phyloP scores from a whole-genome alignment of 2,888 invertebrate species.

The Pasiphila rectangulata region DNA sequence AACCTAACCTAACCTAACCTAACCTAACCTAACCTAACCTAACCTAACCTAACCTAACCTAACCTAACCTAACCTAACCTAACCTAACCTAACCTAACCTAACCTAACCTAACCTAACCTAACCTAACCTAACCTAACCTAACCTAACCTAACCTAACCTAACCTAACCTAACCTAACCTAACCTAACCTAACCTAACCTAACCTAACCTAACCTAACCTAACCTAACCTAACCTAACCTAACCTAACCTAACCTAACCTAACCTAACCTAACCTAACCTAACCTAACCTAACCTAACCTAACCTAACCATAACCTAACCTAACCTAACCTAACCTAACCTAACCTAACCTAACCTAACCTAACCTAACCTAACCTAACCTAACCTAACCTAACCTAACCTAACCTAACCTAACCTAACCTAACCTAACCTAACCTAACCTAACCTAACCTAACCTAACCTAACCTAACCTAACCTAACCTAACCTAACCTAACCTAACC shows the following conservation, averaged over 20 bases:
- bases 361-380: conserved; percentile 9
- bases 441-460: conserved; percentile 16
- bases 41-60: conserved; percentile 27
- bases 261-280: conserved; percentile 22
- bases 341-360: conserved; percentile 12
- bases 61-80: conserved; percentile 30
- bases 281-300: conserved; percentile 11
- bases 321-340: conserved; percentile 14
- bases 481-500: conserved; percentile 8
- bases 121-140: conserved; percentile 32
- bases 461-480: conserved; percentile 9
- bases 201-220: conserved; percentile 21
- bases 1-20: conserved; percentile 23
- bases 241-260: conserved; percentile 21
- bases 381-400: conserved; percentile 15
- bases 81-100: conserved; percentile 30
- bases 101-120: conserved; percentile 31
- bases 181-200: conserved; percentile 24
- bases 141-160: conserved; percentile 26
- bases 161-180: conserved; percentile 9
- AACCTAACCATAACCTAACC: conserved; percentile 10
- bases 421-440: conserved; percentile 15
- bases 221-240: conserved; percentile 24
- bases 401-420: conserved; percentile 14
- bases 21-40: conserved; percentile 24